Percentiles rank a stretch among this genome's conserved stretches.
Evolutionary conservation across 2,888 invertebrate genomes (phyloP).

Genomic region (Harpalus rufipes): DNA sequence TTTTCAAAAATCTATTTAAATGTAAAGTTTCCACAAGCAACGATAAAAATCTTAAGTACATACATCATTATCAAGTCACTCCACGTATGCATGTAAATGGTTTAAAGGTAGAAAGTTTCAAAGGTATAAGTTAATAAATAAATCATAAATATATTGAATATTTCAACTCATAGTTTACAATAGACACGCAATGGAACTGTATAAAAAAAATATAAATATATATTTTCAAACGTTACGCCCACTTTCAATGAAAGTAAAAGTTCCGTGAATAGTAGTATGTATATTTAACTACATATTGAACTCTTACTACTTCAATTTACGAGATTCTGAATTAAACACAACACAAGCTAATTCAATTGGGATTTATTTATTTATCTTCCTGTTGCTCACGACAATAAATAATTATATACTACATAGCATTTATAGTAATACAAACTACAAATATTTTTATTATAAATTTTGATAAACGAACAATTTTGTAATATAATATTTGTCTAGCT

Average conservation of each 20-base stretch:
- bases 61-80: not conserved
- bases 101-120: not conserved
- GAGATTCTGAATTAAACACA: slow-evolving; percentile 31
- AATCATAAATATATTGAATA: slow-evolving; percentile 18
- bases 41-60: slow-evolving; percentile 37
- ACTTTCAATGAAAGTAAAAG: slow-evolving; percentile 49
- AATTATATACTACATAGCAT: too few relatives aligned
- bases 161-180: not conserved
- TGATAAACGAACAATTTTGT: not conserved
- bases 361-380: slow-evolving; percentile 28
- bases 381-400: slow-evolving; percentile 8
- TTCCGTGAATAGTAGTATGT: slow-evolving; percentile 28
- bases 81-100: not conserved
- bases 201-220: slow-evolving; percentile 28
- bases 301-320: slow-evolving; percentile 24
- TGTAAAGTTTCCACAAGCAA: not conserved
- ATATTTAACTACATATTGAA: slow-evolving; percentile 48
- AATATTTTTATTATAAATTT: too few relatives aligned
- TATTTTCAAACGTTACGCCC: slow-evolving; percentile 23
- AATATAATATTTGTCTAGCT: not conserved
- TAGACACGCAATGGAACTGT: slow-evolving; percentile 2
- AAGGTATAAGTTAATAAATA: not conserved
- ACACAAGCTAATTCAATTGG: slow-evolving; percentile 4
- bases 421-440: too few relatives aligned
- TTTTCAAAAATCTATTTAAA: not conserved